Evolutionary conservation across 2,888 invertebrate species (phyloP).

Genomic region (Polia nebulosa): DNA sequence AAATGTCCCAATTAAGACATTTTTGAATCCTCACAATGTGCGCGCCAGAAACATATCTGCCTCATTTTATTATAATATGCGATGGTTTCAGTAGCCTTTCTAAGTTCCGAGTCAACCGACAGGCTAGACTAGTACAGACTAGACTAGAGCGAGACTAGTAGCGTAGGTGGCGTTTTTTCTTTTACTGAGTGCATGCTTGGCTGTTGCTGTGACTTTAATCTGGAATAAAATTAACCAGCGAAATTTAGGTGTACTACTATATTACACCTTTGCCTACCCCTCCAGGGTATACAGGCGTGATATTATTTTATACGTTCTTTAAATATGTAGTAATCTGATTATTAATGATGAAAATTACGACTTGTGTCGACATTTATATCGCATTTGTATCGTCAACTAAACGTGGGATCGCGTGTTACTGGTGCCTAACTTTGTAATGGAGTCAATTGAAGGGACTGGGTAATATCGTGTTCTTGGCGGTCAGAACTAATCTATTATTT

Average conservation of each 20-base stretch:
- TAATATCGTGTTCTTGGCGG: neutral
- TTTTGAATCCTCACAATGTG: too few relatives aligned
- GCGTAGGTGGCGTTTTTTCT: neutral
- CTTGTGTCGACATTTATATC: constrained; percentile 18
- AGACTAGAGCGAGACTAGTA: neutral
- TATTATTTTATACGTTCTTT: neutral
- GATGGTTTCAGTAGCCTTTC: neutral
- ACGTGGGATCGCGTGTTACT: constrained; percentile 36
- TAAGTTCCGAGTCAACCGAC: too few relatives aligned
- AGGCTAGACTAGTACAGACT: neutral
- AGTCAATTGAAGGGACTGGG: constrained; percentile 32
- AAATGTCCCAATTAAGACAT: too few relatives aligned
- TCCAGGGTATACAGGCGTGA: neutral
- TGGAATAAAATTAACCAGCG: too few relatives aligned
- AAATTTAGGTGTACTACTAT: too few relatives aligned
- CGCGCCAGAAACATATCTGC: too few relatives aligned
- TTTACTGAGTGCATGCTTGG: neutral
- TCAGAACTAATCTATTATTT: neutral
- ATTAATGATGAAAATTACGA: constrained; percentile 14
- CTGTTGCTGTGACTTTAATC: too few relatives aligned
- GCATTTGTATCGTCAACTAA: constrained; percentile 46
- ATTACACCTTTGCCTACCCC: neutral
- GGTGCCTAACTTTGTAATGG: neutral
- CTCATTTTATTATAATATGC: too few relatives aligned
- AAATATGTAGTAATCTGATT: neutral